Evolutionary conservation across 53 echinoderm and acorn worm genomes (phyloP).

Genomic region (Zoroaster sp.): DNA sequence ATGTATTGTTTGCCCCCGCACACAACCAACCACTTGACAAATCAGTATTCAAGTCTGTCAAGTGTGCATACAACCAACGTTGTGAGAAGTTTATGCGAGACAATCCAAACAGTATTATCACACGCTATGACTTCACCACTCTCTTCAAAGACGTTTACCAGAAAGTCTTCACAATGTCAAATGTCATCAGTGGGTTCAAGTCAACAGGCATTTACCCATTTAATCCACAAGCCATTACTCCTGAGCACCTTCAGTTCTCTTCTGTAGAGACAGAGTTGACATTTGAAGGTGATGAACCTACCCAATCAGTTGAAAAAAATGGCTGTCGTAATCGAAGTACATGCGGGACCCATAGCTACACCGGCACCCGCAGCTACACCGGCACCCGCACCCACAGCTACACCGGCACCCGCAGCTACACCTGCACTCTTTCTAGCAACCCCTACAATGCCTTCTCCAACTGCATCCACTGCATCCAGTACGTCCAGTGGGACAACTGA

Average conservation of each 20-base stretch:
- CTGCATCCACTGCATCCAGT: too few relatives aligned
- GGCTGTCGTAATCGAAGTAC: neutral
- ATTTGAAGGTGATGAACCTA: neutral
- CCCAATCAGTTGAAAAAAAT: neutral
- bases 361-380: neutral
- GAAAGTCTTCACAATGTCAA: neutral
- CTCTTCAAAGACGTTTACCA: slow-evolving; percentile 49
- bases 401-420: neutral
- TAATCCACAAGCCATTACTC: neutral
- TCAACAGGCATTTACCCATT: slow-evolving; percentile 10
- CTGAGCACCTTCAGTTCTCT: slow-evolving; percentile 14
- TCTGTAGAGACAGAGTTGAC: neutral
- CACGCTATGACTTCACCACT: slow-evolving; percentile 22
- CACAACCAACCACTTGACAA: slow-evolving; percentile 70
- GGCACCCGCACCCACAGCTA: neutral
- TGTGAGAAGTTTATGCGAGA: slow-evolving; percentile 55
- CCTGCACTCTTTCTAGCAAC: neutral
- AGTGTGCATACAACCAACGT: slow-evolving; percentile 42
- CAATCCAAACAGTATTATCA: slow-evolving; percentile 50
- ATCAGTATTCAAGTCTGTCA: slow-evolving; percentile 53
- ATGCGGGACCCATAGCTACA: neutral
- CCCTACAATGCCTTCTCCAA: too few relatives aligned
- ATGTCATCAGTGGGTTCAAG: slow-evolving; percentile 15
- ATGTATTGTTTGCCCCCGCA: slow-evolving; percentile 66
- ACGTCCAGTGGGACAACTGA: neutral